Percentiles rank a stretch among this genome's conserved stretches.
These are phyloP conservation scores for Poeciliopsis retropinna DNA, from an alignment of 2,113 vertebrate species.

Conservation along the genomic window DNA sequence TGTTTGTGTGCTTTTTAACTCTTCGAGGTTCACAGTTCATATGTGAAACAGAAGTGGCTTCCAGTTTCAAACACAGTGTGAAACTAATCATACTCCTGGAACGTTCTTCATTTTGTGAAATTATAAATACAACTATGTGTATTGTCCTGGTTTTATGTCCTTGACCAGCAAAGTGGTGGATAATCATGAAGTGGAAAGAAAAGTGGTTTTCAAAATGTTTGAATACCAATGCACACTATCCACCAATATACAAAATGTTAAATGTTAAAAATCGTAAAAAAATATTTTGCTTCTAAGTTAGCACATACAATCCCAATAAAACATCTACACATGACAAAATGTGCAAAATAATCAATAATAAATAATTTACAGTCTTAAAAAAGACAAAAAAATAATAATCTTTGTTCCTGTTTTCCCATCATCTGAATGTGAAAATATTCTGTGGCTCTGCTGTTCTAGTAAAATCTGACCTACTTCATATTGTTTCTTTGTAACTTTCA, in stretches of 20 bases:
- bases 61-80: not conserved
- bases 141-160: not conserved
- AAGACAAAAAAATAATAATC: not conserved
- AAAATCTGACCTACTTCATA: not conserved
- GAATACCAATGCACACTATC: not conserved
- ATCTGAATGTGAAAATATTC: constrained; percentile 6
- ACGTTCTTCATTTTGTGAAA: not conserved
- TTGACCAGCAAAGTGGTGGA: not conserved
- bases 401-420: not conserved
- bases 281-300: not conserved
- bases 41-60: constrained; percentile 7
- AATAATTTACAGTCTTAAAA: not conserved
- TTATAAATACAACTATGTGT: not conserved
- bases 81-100: not conserved
- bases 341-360: not conserved
- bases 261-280: not conserved
- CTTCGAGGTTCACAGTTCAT: not conserved
- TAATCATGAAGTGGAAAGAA: not conserved
- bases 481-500: not conserved
- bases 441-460: not conserved
- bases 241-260: not conserved
- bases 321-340: not conserved
- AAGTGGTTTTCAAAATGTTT: not conserved
- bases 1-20: constrained; percentile 9
- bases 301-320: not conserved